Conservation (phyloP, 2,797 vertebrate genomes). For the Simalia tracyae region DNA sequence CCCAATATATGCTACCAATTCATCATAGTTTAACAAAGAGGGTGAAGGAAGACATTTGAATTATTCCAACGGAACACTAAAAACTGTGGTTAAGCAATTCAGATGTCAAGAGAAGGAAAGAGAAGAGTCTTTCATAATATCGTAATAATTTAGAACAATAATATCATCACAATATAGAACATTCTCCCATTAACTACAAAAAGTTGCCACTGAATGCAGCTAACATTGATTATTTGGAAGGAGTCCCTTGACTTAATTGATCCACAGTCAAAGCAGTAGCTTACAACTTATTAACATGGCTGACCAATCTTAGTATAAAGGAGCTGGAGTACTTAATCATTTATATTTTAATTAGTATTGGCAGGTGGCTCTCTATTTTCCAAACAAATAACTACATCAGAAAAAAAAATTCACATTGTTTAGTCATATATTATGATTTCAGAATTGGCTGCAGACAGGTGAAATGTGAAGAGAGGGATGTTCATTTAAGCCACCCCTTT, state of each 20-base stretch:
- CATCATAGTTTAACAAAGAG: neutral
- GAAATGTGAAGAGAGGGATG: neutral
- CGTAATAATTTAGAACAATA: neutral
- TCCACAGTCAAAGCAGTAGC: conserved; percentile 24
- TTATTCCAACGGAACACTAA: neutral
- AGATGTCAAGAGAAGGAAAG: neutral
- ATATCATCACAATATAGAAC: neutral
- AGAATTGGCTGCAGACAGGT: neutral
- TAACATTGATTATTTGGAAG: conserved; percentile 10
- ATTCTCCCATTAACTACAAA: neutral
- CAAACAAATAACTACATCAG: neutral
- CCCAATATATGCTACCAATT: neutral
- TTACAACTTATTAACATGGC: conserved; percentile 22
- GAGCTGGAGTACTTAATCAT: conserved; percentile 11
- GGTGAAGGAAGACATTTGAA: neutral
- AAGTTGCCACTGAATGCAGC: conserved; percentile 11
- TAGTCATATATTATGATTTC: neutral
- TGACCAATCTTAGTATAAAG: conserved; percentile 18
- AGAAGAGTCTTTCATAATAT: neutral
- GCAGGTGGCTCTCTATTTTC: neutral
- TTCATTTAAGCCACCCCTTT: neutral
- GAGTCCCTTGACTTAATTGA: conserved; percentile 11
- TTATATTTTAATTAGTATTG: conserved; percentile 25
- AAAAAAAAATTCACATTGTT: neutral
- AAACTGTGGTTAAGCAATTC: neutral